phyloP scores from a whole-genome alignment of 1,140 invertebrate species.

The Apocrypta bakeri region DNA sequence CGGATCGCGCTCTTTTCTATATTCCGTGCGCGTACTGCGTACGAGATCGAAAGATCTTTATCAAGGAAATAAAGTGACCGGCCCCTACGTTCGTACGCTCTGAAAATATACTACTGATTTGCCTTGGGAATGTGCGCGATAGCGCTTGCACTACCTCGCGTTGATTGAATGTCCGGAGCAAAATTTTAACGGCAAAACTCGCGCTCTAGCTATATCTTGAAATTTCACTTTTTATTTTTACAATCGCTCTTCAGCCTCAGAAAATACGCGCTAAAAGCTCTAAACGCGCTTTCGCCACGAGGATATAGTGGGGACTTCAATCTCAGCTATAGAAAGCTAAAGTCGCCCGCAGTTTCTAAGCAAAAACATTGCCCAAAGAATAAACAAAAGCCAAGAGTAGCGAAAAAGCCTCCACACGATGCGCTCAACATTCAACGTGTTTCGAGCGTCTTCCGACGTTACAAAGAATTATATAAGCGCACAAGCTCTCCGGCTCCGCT shows the following conservation, averaged over 20 bases:
- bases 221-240: too few relatives aligned
- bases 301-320: too few relatives aligned
- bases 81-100: neutral
- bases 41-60: constrained; percentile 39
- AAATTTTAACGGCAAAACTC: neutral
- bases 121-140: neutral
- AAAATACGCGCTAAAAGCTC: too few relatives aligned
- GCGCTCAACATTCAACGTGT: constrained; percentile 7
- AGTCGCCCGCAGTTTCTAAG: too few relatives aligned
- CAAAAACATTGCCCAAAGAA: neutral
- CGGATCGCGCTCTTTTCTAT: constrained; percentile 24
- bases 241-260: too few relatives aligned
- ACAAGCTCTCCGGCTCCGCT: neutral
- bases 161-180: neutral
- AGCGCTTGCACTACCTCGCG: neutral
- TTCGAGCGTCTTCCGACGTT: neutral
- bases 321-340: too few relatives aligned
- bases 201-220: too few relatives aligned
- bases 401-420: neutral
- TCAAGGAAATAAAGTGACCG: constrained; percentile 40
- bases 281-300: too few relatives aligned
- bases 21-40: constrained; percentile 24
- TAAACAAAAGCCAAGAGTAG: neutral
- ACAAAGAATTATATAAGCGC: constrained; percentile 15
- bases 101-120: constrained; percentile 6